These are phyloP conservation scores for Dendroctonus ponderosae DNA, from an alignment of 1,140 invertebrate species.

Conservation along the genomic window DNA sequence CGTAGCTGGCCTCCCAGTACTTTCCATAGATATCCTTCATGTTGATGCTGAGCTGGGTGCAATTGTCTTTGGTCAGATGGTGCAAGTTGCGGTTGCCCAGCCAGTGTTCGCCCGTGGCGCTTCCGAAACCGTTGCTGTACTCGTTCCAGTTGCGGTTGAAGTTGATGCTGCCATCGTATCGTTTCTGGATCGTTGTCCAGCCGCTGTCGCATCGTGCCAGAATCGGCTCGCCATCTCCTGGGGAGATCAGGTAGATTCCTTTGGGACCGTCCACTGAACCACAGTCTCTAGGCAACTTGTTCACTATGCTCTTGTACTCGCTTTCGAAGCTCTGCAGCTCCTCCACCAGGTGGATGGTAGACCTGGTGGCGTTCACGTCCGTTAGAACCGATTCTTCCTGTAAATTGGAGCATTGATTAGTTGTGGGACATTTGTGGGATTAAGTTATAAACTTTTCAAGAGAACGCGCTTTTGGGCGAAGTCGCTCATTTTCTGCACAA, in stretches of 20 bases:
- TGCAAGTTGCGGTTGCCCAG: constrained; percentile 87
- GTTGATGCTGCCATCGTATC: constrained; percentile 75
- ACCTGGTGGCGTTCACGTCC: constrained; percentile 53
- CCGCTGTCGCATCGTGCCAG: constrained; percentile 76
- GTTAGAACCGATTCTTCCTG: constrained; percentile 54
- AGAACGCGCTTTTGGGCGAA: too few species aligned
- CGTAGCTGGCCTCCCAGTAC: constrained; percentile 76
- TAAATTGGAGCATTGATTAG: constrained; percentile 15
- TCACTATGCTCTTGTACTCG: constrained; percentile 70
- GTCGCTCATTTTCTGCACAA: too few species aligned
- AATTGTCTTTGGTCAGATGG: constrained; percentile 76
- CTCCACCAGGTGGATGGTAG: constrained; percentile 55
- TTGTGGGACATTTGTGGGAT: not conserved
- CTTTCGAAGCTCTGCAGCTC: constrained; percentile 69
- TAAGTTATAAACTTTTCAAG: too few species aligned
- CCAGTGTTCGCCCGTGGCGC: constrained; percentile 83
- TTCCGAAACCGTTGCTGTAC: constrained; percentile 88
- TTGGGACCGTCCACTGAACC: constrained; percentile 57
- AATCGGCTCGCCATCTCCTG: constrained; percentile 64
- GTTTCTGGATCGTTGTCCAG: constrained; percentile 81
- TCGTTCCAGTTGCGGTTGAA: constrained; percentile 89
- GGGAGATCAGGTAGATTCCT: constrained; percentile 72
- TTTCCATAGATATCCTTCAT: constrained; percentile 87
- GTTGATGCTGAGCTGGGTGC: constrained; percentile 78
- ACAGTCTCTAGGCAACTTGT: constrained; percentile 69